These are phyloP conservation scores for Petrophora chlorosata DNA, from an alignment of 2,888 invertebrate genomes.

Conservation along the genomic window DNA sequence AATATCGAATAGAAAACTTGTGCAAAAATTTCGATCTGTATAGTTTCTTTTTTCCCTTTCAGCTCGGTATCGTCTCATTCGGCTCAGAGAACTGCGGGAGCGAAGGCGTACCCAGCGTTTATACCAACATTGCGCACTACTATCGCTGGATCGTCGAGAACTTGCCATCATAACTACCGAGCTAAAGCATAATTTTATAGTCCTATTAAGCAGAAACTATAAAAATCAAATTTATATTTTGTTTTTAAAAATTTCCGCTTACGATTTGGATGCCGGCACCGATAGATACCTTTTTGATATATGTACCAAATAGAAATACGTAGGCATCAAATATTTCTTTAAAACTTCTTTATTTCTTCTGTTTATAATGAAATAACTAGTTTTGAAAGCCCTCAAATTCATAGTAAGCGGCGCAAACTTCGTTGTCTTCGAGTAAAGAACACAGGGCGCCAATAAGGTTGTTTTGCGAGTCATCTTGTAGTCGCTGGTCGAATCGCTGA, in stretches of 20 bases:
- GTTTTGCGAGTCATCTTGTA: constrained; percentile 53
- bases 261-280: too few species aligned
- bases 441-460: constrained; percentile 62
- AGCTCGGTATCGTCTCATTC: constrained; percentile 92
- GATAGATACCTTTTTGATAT: too few species aligned
- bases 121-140: constrained; percentile 89
- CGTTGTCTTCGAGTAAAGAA: constrained; percentile 36
- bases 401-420: constrained; percentile 53
- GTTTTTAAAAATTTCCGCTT: too few species aligned
- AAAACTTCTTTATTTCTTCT: too few species aligned
- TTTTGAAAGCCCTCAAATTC: too few species aligned
- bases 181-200: background rate
- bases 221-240: too few species aligned
- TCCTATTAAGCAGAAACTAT: background rate
- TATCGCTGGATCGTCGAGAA: constrained; percentile 89
- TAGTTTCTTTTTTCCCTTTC: too few species aligned
- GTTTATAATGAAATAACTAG: too few species aligned
- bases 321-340: too few species aligned
- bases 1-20: too few species aligned
- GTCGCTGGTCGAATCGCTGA: constrained; percentile 62
- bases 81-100: constrained; percentile 91
- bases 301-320: too few species aligned
- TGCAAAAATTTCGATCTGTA: too few species aligned
- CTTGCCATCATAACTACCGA: constrained; percentile 45
- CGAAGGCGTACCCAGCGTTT: constrained; percentile 89